These are phyloP conservation scores for Melanotaenia parkinsoni DNA, from an alignment of 2,797 vertebrate genomes.

Conservation along the genomic window DNA sequence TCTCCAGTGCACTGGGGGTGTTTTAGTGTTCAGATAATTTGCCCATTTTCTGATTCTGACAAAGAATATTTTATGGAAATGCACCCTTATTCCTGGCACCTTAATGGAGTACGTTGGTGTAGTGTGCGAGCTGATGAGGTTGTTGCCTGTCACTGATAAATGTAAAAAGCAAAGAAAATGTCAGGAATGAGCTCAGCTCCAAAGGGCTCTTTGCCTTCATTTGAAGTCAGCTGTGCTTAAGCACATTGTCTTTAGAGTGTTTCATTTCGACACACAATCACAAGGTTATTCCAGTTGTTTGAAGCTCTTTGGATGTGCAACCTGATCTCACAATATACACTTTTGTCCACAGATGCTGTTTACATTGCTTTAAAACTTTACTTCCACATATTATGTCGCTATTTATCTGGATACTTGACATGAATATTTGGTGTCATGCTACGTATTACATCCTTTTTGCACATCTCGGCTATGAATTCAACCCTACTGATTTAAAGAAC, in stretches of 20 bases:
- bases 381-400: not conserved
- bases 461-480: not conserved
- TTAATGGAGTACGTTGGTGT: slow-evolving; percentile 81
- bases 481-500: not conserved
- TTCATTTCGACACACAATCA: slow-evolving; percentile 40
- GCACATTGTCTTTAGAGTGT: slow-evolving; percentile 49
- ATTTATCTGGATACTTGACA: not conserved
- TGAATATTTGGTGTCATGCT: not conserved
- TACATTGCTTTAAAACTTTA: not conserved
- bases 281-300: slow-evolving; percentile 69
- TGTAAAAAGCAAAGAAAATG: slow-evolving; percentile 74
- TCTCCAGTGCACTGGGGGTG: slow-evolving; percentile 70
- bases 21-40: slow-evolving; percentile 85
- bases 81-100: slow-evolving; percentile 77
- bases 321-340: not conserved
- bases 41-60: slow-evolving; percentile 83
- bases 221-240: slow-evolving; percentile 62
- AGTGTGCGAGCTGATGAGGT: slow-evolving; percentile 72
- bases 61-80: slow-evolving; percentile 89
- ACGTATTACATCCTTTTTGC: not conserved
- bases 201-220: slow-evolving; percentile 60
- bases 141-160: slow-evolving; percentile 80
- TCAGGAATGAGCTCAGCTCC: slow-evolving; percentile 65
- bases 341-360: not conserved
- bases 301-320: slow-evolving; percentile 48